phyloP scores from a whole-genome alignment of 1,140 invertebrate species.

The Stegodyphus mimosarum region DNA sequence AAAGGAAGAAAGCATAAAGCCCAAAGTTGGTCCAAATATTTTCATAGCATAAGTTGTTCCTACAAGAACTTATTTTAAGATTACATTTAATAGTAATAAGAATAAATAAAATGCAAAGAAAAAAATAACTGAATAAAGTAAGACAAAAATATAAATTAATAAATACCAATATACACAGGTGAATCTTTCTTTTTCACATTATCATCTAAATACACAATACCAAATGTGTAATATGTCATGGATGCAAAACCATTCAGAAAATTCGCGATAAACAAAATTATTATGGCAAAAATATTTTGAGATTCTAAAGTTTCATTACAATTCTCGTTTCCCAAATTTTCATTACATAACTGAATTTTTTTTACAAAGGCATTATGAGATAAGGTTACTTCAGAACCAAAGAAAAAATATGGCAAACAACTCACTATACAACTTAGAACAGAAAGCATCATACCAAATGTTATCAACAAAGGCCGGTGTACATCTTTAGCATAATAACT shows the following conservation, averaged over 20 bases:
- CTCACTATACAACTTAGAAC: slow-evolving; percentile 77
- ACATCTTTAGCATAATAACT: slow-evolving; percentile 68
- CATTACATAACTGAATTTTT: not conserved
- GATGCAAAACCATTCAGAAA: slow-evolving; percentile 63
- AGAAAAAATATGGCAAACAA: slow-evolving; percentile 77
- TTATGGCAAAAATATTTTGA: slow-evolving; percentile 38
- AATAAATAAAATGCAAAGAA: not conserved
- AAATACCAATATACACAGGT: slow-evolving; percentile 63
- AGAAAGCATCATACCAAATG: slow-evolving; percentile 77
- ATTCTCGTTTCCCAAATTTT: not conserved
- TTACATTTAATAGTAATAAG: not conserved
- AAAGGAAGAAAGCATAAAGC: slow-evolving; percentile 62
- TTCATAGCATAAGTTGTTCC: slow-evolving; percentile 55
- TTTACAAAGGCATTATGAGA: not conserved
- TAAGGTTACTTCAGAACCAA: slow-evolving; percentile 70
- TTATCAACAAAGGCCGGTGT: slow-evolving; percentile 79
- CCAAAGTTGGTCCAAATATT: slow-evolving; percentile 62
- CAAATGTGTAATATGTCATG: slow-evolving; percentile 63
- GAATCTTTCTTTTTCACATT: slow-evolving; percentile 66
- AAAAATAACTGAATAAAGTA: not conserved
- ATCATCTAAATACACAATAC: slow-evolving; percentile 67
- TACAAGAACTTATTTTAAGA: slow-evolving; percentile 1
- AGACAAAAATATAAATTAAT: not conserved
- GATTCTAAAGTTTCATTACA: not conserved
- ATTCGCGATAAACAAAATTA: slow-evolving; percentile 59